Percentiles rank a stretch among this genome's conserved stretches.
phyloP scores from a whole-genome alignment of 53 echinoderm and acorn worm species.

The Henricia sp. region DNA sequence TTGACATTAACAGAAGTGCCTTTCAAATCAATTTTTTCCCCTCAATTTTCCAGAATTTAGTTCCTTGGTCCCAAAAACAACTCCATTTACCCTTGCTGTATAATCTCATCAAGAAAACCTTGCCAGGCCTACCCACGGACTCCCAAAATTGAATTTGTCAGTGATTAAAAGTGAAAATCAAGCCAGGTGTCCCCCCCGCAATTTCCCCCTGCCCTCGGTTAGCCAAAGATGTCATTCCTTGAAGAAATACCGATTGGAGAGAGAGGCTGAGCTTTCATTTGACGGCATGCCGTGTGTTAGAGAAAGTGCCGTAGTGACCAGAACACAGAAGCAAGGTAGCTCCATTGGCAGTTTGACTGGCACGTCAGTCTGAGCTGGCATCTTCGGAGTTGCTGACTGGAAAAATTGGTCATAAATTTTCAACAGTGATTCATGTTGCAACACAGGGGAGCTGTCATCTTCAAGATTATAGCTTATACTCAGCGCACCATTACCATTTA shows the following conservation, averaged over 20 bases:
- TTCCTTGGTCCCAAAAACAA: too few species aligned
- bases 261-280: constrained; percentile 3
- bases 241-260: constrained; percentile 3
- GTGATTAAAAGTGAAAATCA: constrained; percentile 39
- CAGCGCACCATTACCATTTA: constrained; percentile 17
- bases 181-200: constrained; percentile 43
- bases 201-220: constrained; percentile 17
- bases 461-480: constrained; percentile 19
- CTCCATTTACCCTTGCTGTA: background rate
- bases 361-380: too few species aligned
- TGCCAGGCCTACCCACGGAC: background rate
- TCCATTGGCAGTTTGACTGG: too few species aligned
- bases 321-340: background rate
- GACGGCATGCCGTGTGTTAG: background rate
- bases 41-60: too few species aligned
- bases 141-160: constrained; percentile 34
- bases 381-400: constrained; percentile 2
- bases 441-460: constrained; percentile 3
- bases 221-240: constrained; percentile 7
- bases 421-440: constrained; percentile 26
- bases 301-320: background rate
- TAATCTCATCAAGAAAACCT: constrained; percentile 16
- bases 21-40: too few species aligned
- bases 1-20: too few species aligned
- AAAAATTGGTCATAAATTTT: constrained; percentile 41